phyloP scores from a whole-genome alignment of 2,888 invertebrate genomes.

The Tetranychus piercei region DNA sequence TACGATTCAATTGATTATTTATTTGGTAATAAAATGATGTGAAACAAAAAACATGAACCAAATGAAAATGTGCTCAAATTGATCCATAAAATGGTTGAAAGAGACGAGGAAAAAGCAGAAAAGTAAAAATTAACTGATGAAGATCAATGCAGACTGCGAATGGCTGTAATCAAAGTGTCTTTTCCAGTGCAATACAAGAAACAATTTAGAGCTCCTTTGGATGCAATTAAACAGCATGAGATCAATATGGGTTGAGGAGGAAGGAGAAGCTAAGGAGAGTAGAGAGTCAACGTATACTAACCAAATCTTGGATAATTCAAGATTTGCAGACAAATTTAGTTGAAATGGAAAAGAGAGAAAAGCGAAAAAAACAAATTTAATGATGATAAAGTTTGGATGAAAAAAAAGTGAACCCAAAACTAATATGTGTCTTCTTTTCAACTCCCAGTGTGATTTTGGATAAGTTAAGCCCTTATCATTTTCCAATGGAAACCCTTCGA shows the following conservation, averaged over 20 bases:
- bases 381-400: not conserved
- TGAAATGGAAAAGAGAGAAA: not conserved
- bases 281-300: too few species aligned
- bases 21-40: not conserved
- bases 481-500: too few species aligned
- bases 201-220: not conserved
- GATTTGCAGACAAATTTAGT: not conserved
- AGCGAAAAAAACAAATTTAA: constrained; percentile 1
- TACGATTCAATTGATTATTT: not conserved
- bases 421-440: too few species aligned
- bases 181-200: not conserved
- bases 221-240: not conserved
- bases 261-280: too few species aligned
- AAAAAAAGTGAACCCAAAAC: too few species aligned
- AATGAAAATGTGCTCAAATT: not conserved
- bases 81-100: too few species aligned
- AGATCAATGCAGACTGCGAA: not conserved
- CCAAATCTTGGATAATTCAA: not conserved
- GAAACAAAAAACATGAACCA: not conserved
- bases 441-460: too few species aligned
- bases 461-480: too few species aligned
- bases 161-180: not conserved
- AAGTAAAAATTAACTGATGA: not conserved
- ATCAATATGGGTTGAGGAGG: not conserved
- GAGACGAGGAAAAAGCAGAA: not conserved